These are phyloP conservation scores for Ceratothoa steindachneri DNA, from an alignment of 2,888 invertebrate genomes.

Conservation along the genomic window DNA sequence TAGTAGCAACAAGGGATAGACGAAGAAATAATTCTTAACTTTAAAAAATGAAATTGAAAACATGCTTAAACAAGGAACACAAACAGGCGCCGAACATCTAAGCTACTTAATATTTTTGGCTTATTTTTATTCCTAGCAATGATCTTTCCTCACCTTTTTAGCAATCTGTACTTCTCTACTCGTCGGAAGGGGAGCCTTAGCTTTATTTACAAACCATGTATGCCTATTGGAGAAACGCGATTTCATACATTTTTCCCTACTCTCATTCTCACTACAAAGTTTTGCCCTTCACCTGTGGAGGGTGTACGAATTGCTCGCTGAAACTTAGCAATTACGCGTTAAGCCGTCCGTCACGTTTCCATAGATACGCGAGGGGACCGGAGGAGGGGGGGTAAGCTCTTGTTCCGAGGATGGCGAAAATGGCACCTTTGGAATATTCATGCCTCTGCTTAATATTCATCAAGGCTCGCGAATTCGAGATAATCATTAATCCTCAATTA, in stretches of 20 bases:
- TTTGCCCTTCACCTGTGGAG: not conserved
- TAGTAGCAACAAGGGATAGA: no score
- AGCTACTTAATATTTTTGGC: no score
- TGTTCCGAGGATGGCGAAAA: not conserved
- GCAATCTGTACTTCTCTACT: no score
- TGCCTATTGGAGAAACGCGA: not conserved
- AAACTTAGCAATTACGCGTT: not conserved
- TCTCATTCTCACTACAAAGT: conserved; percentile 1
- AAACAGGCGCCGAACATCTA: no score
- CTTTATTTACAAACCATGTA: no score
- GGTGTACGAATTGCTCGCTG: not conserved
- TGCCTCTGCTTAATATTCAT: not conserved
- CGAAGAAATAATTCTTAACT: no score
- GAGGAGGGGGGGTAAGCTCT: not conserved
- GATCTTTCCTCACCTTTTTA: no score
- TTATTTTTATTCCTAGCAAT: no score
- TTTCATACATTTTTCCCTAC: not conserved
- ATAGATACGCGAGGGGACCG: not conserved
- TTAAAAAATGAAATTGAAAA: no score
- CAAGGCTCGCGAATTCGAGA: not conserved
- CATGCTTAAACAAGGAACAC: no score
- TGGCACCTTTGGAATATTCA: not conserved
- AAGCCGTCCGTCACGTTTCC: not conserved
- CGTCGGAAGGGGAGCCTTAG: no score
- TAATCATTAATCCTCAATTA: not conserved